Percentiles rank a stretch among this genome's conserved stretches.
Conservation (phyloP, 2,113 vertebrate species). For the Azemiops feae region DNA sequence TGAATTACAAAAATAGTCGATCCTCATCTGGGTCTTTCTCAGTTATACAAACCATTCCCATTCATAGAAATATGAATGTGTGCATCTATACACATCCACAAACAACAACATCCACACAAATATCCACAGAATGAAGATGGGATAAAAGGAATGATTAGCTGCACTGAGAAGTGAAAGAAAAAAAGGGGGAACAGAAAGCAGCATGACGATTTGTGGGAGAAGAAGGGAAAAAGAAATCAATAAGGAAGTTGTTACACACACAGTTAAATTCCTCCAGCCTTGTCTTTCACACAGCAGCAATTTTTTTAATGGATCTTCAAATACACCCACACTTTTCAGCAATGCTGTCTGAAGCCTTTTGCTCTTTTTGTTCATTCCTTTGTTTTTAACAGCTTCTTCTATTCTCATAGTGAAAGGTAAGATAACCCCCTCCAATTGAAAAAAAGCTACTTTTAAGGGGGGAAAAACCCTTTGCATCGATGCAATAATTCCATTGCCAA, state of each 20-base stretch:
- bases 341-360: background rate
- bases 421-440: background rate
- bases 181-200: background rate
- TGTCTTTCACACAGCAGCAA: background rate
- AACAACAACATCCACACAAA: background rate
- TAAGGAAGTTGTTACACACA: background rate
- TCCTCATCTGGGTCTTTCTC: background rate
- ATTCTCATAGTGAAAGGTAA: background rate
- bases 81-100: background rate
- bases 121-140: background rate
- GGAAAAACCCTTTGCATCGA: background rate
- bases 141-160: background rate
- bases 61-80: background rate
- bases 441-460: background rate
- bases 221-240: background rate
- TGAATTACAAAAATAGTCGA: background rate
- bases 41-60: background rate
- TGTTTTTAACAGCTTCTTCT: background rate
- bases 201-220: background rate
- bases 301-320: background rate
- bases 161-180: background rate
- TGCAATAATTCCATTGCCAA: background rate
- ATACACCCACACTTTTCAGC: background rate
- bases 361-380: background rate
- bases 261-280: background rate